Percentiles rank a stretch among this genome's conserved stretches.
Conservation (phyloP, 2,113 vertebrate species). For the Atrichornis clamosus region DNA sequence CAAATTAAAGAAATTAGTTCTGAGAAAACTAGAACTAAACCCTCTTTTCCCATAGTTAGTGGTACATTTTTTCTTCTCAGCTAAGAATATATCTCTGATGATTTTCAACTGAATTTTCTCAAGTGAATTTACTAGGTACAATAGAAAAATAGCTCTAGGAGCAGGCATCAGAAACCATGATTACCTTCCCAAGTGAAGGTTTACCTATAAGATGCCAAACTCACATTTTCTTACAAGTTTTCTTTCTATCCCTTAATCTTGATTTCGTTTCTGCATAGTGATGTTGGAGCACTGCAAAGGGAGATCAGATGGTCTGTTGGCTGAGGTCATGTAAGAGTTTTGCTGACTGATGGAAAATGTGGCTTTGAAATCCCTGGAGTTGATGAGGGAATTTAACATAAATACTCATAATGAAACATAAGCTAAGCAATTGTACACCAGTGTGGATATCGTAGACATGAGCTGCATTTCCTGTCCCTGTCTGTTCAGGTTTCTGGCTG, state of each 20-base stretch:
- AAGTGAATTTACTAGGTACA: background rate
- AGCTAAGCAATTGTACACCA: background rate
- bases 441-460: background rate
- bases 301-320: background rate
- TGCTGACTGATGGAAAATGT: background rate
- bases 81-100: background rate
- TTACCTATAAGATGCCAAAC: background rate
- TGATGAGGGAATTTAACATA: background rate
- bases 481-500: background rate
- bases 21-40: background rate
- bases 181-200: background rate
- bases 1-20: background rate
- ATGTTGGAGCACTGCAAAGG: background rate
- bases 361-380: background rate
- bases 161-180: background rate
- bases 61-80: background rate
- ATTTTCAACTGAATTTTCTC: background rate
- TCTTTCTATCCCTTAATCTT: background rate
- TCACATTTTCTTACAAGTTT: background rate
- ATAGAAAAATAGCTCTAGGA: background rate
- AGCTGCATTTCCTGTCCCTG: background rate
- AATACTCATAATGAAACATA: background rate
- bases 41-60: background rate
- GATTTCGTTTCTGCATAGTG: background rate
- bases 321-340: background rate